Evolutionary conservation across 2,797 vertebrate species (phyloP).

Genomic region (Borostomias antarcticus): DNA sequence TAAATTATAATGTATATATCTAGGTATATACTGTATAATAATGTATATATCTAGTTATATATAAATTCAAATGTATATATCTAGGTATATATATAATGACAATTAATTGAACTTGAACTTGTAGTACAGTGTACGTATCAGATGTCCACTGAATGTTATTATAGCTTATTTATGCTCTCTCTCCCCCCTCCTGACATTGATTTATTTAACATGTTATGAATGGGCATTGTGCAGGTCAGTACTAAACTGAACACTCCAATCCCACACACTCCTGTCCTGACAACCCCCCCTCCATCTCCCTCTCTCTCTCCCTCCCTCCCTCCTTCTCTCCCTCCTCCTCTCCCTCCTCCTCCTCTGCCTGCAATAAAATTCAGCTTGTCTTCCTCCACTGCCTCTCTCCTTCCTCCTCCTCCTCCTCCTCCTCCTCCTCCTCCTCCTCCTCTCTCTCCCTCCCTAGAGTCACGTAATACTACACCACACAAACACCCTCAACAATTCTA

Average conservation of each 20-base stretch:
- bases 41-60: too few species aligned
- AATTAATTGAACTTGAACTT: too few species aligned
- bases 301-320: not conserved
- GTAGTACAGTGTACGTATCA: not conserved
- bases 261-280: constrained; percentile 57
- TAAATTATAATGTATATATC: too few species aligned
- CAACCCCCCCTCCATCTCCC: constrained; percentile 34
- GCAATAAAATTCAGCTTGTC: not conserved
- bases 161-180: not conserved
- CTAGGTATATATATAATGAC: too few species aligned
- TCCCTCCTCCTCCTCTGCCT: constrained; percentile 14
- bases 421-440: constrained; percentile 12
- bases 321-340: not conserved
- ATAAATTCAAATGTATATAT: too few species aligned
- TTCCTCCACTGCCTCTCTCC: not conserved
- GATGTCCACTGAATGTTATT: constrained; percentile 24
- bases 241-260: constrained; percentile 65
- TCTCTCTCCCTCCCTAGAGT: constrained; percentile 18
- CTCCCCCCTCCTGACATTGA: constrained; percentile 1
- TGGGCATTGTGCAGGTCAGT: constrained; percentile 47
- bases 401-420: constrained; percentile 21
- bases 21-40: too few species aligned
- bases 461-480: constrained; percentile 25
- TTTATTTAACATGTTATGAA: constrained; percentile 34
- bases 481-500: constrained; percentile 30